Evolutionary conservation across 2,113 vertebrate genomes (phyloP), one percentile per base, ranked within the genome.

Genomic region (Scartelaos histophorus): DNA sequence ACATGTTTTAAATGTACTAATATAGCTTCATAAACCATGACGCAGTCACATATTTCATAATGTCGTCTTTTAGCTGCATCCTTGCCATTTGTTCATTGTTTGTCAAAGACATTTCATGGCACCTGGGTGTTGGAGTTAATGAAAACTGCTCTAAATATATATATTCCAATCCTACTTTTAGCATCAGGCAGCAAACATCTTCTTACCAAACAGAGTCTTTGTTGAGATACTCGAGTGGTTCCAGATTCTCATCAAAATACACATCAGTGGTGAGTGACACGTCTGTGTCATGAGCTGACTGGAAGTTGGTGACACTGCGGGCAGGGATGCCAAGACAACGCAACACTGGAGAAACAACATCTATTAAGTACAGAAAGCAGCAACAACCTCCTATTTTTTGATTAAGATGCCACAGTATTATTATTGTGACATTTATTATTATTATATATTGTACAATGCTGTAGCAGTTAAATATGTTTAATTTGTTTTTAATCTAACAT

Each of bases 201-300:
- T 82, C 94, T 94, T 85, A 96, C 96, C 96, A 98, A 60, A 98
- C 92, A 13, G 96, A 97, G 83, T 98, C 97, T 0, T 87, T 89
- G 70, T 98, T 98, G 79, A 97, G 93, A 19, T 92, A 16, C 76
- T 95, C 91, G 0, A 98, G 87, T 0, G 95, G 94, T 64, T 94
- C 91, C 94, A 96, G 90, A 38, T 95, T 86, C 85, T 96, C 96
- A 43, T 97, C 94, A 1, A 97, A 93, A 85, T 96, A 98, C 46
- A 96, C 93, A 77, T 98, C 97, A 64, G 94, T 96, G 21, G 95
- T 98, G 84, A 98, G 93, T 46, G 95, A 97, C 0, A 95, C 94
- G 47, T 98, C 97, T 0, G 97, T 97, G 84, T 98, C 96, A 1
- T 98, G 97, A 0, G 97, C 97, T 0, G 97, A 98, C 89, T 96